A percentile compares a stretch with the other conserved stretches of the same genome.
Evolutionary conservation across 2,888 invertebrate species (phyloP).

Genomic region (Agrotis exclamationis): DNA sequence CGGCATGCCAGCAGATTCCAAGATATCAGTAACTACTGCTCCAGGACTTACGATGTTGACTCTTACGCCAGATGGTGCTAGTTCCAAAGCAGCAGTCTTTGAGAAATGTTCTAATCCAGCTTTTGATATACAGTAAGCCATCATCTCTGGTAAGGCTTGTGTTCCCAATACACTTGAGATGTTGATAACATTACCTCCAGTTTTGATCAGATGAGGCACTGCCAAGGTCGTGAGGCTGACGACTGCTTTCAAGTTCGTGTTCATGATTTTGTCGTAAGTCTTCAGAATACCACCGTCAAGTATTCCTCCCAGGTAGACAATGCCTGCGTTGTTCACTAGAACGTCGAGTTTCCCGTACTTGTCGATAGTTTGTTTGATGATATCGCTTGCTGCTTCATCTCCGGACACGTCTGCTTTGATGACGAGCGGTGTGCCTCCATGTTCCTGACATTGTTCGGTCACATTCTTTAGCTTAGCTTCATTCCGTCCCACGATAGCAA

Average conservation of each 20-base stretch:
- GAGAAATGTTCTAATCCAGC: conserved; percentile 92
- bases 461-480: conserved; percentile 66
- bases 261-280: conserved; percentile 59
- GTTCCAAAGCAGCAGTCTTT: conserved; percentile 92
- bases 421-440: conserved; percentile 39
- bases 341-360: conserved; percentile 67
- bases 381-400: conserved; percentile 51
- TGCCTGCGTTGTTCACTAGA: conserved; percentile 67
- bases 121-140: conserved; percentile 43
- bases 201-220: conserved; percentile 54
- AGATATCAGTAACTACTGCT: conserved; percentile 86
- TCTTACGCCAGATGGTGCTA: conserved; percentile 91
- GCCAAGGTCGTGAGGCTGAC: conserved; percentile 56
- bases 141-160: not conserved
- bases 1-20: conserved; percentile 37
- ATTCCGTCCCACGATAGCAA: conserved; percentile 73
- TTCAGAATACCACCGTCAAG: conserved; percentile 46
- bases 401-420: conserved; percentile 61
- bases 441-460: conserved; percentile 33
- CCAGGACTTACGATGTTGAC: conserved; percentile 94
- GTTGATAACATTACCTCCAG: conserved; percentile 69
- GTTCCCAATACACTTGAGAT: conserved; percentile 38
- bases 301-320: conserved; percentile 25
- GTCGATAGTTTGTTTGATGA: conserved; percentile 63
- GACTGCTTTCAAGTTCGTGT: conserved; percentile 58